Evolutionary conservation across 2,797 vertebrate species (phyloP).

Genomic region (Parauchenoglanis ngamensis): DNA sequence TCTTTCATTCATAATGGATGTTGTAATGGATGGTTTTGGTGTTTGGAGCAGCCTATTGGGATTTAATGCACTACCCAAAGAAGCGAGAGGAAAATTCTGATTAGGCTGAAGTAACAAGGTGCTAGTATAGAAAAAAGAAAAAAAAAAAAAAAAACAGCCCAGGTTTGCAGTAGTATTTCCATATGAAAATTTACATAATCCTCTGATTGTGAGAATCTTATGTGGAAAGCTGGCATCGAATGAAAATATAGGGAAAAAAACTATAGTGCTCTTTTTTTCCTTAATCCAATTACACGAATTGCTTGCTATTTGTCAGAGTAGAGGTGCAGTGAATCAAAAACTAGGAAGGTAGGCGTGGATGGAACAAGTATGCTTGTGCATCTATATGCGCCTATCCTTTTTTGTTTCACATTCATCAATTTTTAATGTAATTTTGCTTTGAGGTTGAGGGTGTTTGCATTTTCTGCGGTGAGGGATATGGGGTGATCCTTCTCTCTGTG

Average conservation of each 20-base stretch:
- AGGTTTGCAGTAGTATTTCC: neutral
- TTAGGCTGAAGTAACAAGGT: conserved; percentile 33
- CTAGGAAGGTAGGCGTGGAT: conserved; percentile 1
- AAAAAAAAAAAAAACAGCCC: neutral
- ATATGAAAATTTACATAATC: neutral
- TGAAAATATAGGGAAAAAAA: neutral
- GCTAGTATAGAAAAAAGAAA: neutral
- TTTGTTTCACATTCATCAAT: neutral
- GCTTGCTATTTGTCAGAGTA: conserved; percentile 21
- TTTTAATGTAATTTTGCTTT: conserved; percentile 19
- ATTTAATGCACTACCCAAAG: conserved; percentile 24
- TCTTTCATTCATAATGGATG: conserved; percentile 55
- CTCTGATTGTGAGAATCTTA: neutral
- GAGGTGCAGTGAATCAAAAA: conserved; percentile 14
- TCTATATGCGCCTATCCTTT: neutral
- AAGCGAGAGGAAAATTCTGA: conserved; percentile 39
- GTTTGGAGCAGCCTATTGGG: conserved; percentile 33
- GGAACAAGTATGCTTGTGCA: neutral
- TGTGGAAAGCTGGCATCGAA: neutral
- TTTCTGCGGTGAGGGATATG: neutral
- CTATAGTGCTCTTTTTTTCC: neutral
- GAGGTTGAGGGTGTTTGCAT: neutral
- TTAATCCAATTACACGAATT: conserved; percentile 18
- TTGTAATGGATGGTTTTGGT: conserved; percentile 42
- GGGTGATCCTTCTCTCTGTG: neutral